These are phyloP conservation scores for Vimba vimba DNA, from an alignment of 2,113 vertebrate species.

Conservation along the genomic window DNA sequence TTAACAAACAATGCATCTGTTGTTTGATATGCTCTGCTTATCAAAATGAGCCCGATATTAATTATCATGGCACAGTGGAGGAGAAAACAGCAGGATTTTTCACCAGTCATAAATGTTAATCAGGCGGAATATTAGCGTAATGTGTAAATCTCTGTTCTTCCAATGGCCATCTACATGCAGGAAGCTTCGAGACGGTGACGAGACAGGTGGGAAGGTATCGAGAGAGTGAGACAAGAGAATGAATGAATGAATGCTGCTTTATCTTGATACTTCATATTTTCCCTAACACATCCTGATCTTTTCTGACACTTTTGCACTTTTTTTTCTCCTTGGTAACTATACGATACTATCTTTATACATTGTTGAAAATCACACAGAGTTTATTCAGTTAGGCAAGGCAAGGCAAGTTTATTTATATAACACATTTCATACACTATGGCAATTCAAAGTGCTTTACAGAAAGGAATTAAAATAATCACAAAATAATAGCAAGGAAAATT, in stretches of 20 bases:
- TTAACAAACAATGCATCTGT: conserved; percentile 27
- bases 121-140: background rate
- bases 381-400: no score
- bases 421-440: no score
- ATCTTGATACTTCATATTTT: background rate
- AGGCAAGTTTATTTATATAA: no score
- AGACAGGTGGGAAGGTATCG: background rate
- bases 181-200: background rate
- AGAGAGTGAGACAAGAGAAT: background rate
- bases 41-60: background rate
- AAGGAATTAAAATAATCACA: no score
- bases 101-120: background rate
- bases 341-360: no score
- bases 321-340: no score
- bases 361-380: no score
- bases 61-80: background rate
- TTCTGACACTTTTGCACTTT: no score
- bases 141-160: background rate
- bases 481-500: no score
- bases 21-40: conserved; percentile 7
- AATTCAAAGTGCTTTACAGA: no score
- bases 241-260: background rate
- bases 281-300: background rate
- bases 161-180: background rate
- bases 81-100: conserved; percentile 7